A percentile compares a stretch with the other conserved stretches of the same genome.
These are phyloP conservation scores for Bombus ignitus DNA, from an alignment of 1,140 invertebrate species.

Conservation along the genomic window DNA sequence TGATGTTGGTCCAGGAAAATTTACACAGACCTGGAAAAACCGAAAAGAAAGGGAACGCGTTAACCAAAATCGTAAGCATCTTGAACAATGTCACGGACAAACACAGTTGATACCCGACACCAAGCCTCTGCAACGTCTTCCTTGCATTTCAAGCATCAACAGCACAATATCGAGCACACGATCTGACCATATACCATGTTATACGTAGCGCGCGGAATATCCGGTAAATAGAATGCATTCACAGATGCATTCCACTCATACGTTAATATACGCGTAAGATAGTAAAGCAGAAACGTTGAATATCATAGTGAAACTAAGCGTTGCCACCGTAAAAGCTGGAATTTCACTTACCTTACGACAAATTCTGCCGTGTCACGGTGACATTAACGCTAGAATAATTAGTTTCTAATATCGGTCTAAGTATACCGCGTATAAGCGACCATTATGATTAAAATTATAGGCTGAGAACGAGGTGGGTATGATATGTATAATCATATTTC, in stretches of 20 bases:
- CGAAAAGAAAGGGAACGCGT: neutral
- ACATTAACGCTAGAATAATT: too few species aligned
- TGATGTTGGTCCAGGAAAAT: neutral
- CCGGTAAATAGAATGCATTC: slow-evolving; percentile 50
- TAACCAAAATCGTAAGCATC: neutral
- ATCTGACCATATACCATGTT: slow-evolving; percentile 54
- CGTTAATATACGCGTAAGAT: slow-evolving; percentile 59
- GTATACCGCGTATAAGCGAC: neutral
- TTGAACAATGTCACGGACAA: slow-evolving; percentile 13
- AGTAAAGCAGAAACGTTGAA: slow-evolving; percentile 52
- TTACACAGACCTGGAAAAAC: neutral
- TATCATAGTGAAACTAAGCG: neutral
- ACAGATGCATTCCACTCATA: slow-evolving; percentile 55
- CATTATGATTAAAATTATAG: neutral
- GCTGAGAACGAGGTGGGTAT: neutral
- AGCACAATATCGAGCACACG: slow-evolving; percentile 56
- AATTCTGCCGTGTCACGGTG: neutral
- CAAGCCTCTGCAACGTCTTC: slow-evolving; percentile 34
- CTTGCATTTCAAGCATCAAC: slow-evolving; percentile 56
- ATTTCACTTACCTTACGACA: neutral
- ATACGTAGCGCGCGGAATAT: slow-evolving; percentile 34
- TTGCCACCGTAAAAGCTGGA: slow-evolving; percentile 16
- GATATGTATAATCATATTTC: neutral
- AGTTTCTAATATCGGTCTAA: neutral
- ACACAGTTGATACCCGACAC: slow-evolving; percentile 7